Base-by-base conservation (phyloP, 2,888 invertebrate genomes). In the Idaea dimidiata region DNA sequence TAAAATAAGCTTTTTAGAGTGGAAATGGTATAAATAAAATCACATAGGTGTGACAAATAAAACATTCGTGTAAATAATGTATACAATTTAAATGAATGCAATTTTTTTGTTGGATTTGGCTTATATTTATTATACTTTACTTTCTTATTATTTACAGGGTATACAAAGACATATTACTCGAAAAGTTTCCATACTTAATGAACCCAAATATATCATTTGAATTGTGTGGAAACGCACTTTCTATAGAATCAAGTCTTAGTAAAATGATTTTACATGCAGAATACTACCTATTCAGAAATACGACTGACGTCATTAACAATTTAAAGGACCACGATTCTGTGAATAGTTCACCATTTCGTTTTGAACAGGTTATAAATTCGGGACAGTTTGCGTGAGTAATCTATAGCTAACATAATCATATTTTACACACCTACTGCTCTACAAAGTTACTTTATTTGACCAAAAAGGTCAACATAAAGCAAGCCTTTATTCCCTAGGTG, bases 311-410 rank as follows among this genome's bases (percentile, higher is more conserved):
- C 0, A 66, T 82, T 1, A 75, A 72, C 43, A 64, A 74, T 0
- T 56, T 65, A 0, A 59, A 61, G 0, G 59, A 73, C 0, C 76
- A 80, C 59, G 60, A 82, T 43, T 53, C 74, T 0, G 63, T 60
- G 5, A 66, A 70, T 16, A 68, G 59, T 4, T 88, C 89, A 0
- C 90, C 89, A 0, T 90, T 90, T 69, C 73, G 75, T 17, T 82
- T 80, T 43, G 75, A 83, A 53, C 80, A 83, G 70, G 87, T 88
- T 5, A 69, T 72, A 14, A 70, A 65, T 31, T n/a, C 1, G 0
- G 91, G 88, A 0, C 64, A 77, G 33, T 55, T 85, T 14, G 78
- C 83, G 90, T 91, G 75, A 85, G 91, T 81, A 43, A 43, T 10
- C 14, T n/a, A n/a, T n/a, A n/a, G n/a, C 24, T 43, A 43, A 43